Conservation (phyloP, 2,888 invertebrate species). For the Sesia apiformis region DNA sequence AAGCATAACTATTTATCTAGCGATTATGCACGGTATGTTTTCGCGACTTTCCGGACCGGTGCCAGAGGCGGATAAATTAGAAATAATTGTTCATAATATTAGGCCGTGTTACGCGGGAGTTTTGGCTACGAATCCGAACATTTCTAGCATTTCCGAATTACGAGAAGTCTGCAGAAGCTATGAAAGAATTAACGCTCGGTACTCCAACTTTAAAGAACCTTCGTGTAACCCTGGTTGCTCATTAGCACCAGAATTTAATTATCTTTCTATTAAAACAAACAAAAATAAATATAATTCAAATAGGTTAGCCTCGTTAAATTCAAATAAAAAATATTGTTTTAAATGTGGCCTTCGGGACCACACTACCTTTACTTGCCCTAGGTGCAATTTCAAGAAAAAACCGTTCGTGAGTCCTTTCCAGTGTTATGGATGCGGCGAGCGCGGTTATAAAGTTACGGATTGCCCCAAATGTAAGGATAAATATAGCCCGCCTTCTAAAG, state of each 20-base stretch:
- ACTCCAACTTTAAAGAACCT: not conserved
- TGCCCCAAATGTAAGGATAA: too few relatives aligned
- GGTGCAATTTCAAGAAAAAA: not conserved
- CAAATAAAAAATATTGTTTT: not conserved
- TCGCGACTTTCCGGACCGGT: not conserved
- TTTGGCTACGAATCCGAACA: not conserved
- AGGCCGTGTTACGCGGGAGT: not conserved
- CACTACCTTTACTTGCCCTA: not conserved
- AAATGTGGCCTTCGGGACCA: not conserved
- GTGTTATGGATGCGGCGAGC: not conserved
- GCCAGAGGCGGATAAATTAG: not conserved
- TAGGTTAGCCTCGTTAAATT: not conserved
- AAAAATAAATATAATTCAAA: not conserved
- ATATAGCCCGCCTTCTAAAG: too few relatives aligned
- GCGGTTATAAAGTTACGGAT: not conserved
- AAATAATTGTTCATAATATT: slow-evolving; percentile 1
- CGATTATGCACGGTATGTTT: slow-evolving; percentile 10
- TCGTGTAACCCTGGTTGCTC: not conserved
- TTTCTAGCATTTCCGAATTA: not conserved
- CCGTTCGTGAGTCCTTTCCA: not conserved
- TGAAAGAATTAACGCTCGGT: not conserved
- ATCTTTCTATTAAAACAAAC: not conserved
- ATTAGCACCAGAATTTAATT: not conserved
- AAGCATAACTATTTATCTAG: slow-evolving; percentile 10
- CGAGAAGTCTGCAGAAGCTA: not conserved